Conservation (phyloP, 53 echinoderm and acorn worm species). For the Paelopatides confundens region DNA sequence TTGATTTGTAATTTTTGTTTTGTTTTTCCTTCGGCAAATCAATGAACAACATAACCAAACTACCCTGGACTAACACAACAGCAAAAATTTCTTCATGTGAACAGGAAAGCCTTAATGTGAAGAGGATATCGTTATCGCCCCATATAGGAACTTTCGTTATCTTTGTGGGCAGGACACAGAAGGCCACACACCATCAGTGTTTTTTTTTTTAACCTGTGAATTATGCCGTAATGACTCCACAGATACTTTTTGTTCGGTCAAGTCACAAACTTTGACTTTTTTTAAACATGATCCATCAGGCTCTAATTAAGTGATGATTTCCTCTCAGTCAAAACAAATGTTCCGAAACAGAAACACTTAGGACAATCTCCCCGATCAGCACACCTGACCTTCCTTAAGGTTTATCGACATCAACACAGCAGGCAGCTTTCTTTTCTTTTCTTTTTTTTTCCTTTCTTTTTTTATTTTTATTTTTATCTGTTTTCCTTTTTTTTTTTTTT, state of each 20-base stretch:
- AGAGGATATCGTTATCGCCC: conserved; percentile 20
- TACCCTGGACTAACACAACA: not conserved
- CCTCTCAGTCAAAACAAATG: not conserved
- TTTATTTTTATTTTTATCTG: not conserved
- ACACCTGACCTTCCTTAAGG: not conserved
- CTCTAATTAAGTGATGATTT: not conserved
- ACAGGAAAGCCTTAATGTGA: conserved; percentile 21
- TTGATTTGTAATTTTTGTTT: too few relatives aligned
- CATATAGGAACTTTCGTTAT: conserved; percentile 9
- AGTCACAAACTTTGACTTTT: too few relatives aligned
- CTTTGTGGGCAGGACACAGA: conserved; percentile 16
- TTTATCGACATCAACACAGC: not conserved
- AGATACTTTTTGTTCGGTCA: too few relatives aligned
- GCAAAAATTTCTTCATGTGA: not conserved
- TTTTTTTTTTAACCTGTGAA: too few relatives aligned
- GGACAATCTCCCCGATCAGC: not conserved
- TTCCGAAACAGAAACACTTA: not conserved
- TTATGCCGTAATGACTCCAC: too few relatives aligned
- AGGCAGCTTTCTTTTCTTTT: not conserved
- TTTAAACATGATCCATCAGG: too few relatives aligned
- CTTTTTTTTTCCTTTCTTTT: not conserved
- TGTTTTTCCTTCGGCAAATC: too few relatives aligned
- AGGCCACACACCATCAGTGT: not conserved
- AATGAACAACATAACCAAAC: too few relatives aligned
- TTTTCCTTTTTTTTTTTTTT: not conserved